Percentiles rank a stretch among this genome's conserved stretches.
Conservation (phyloP, 2,113 vertebrate genomes). For the Alouatta palliata region DNA sequence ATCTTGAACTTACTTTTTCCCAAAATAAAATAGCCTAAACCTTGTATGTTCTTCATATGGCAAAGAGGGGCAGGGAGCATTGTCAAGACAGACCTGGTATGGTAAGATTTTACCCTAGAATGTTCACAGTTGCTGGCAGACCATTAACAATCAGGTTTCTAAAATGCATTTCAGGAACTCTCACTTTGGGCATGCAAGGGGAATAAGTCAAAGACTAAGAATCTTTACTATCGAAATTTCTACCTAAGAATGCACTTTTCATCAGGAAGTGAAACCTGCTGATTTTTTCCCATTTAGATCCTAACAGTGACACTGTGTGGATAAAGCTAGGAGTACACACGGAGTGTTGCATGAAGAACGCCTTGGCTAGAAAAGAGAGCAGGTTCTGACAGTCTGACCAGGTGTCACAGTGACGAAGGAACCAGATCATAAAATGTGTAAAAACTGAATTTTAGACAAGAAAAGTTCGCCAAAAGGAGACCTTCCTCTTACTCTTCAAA, state of each 20-base stretch:
- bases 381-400: neutral
- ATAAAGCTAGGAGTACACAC: slow-evolving; percentile 82
- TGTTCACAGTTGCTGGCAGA: slow-evolving; percentile 69
- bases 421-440: neutral
- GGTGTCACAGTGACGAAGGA: neutral
- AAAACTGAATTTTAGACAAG: neutral
- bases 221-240: slow-evolving; percentile 51
- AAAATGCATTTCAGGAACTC: slow-evolving; percentile 37
- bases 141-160: slow-evolving; percentile 50
- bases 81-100: slow-evolving; percentile 35
- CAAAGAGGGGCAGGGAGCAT: neutral
- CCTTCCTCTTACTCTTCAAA: neutral
- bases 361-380: neutral
- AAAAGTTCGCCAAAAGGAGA: neutral
- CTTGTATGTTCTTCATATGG: slow-evolving; percentile 11
- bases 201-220: slow-evolving; percentile 38
- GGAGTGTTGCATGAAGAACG: neutral
- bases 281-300: slow-evolving; percentile 74
- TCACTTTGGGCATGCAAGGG: neutral
- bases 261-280: slow-evolving; percentile 67
- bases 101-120: slow-evolving; percentile 53
- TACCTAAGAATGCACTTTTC: slow-evolving; percentile 48
- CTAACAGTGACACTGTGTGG: slow-evolving; percentile 88
- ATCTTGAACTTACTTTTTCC: neutral
- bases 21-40: neutral